A percentile compares a stretch with the other conserved stretches of the same genome.
phyloP scores from a whole-genome alignment of 2,797 vertebrate genomes.

The Esox lucius region DNA sequence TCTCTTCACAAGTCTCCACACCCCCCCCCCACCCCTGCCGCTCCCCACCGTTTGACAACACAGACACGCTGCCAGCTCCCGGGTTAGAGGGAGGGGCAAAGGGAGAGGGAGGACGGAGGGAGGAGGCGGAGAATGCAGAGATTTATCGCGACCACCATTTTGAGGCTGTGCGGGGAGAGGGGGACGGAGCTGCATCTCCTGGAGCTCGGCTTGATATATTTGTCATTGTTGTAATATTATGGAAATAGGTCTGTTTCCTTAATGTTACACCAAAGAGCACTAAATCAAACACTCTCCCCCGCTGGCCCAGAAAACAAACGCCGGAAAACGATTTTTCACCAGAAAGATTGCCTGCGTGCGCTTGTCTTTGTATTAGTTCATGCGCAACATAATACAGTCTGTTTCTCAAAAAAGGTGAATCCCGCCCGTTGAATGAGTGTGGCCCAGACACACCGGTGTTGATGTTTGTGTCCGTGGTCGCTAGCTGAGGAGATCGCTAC shows the following conservation, averaged over 20 bases:
- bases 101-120: constrained; percentile 12
- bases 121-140: constrained; percentile 35
- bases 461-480: not conserved
- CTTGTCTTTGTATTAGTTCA: constrained; percentile 43
- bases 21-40: not conserved
- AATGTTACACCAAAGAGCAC: constrained; percentile 61
- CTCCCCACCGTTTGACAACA: constrained; percentile 58
- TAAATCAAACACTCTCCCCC: constrained; percentile 63
- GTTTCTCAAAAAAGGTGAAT: constrained; percentile 45
- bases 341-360: constrained; percentile 40
- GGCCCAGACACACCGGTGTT: constrained; percentile 35
- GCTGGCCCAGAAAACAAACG: constrained; percentile 37
- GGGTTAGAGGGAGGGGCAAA: constrained; percentile 37
- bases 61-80: constrained; percentile 49
- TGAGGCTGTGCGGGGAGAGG: constrained; percentile 37
- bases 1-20: constrained; percentile 60
- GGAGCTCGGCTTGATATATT: constrained; percentile 57
- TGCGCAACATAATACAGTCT: constrained; percentile 39
- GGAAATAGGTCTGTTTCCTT: constrained; percentile 68
- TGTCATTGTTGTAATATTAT: constrained; percentile 70
- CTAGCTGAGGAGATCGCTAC: not conserved
- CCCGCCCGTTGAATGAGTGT: constrained; percentile 28
- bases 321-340: constrained; percentile 49
- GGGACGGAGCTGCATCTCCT: constrained; percentile 33
- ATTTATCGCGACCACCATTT: constrained; percentile 68